Base-by-base conservation (phyloP, 2,113 vertebrate genomes). In the Protomyctophum bolini region DNA sequence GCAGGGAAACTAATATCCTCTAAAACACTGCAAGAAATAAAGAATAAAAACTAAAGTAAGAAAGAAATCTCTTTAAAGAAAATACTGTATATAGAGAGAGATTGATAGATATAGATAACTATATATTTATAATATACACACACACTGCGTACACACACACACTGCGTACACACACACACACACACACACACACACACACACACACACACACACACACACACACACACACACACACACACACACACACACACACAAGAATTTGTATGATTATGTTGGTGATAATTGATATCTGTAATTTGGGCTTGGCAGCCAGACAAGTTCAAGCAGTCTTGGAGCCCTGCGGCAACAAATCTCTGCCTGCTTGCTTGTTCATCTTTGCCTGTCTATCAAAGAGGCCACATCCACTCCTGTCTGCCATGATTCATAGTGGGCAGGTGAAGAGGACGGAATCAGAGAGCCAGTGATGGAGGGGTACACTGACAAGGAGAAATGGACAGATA, bases 1-100 rank as follows among this genome's bases (percentile, higher is more conserved):
- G 75, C 58, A 8, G 52, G 69, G 46, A 80, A 80, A 80, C 83
- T 80, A 86, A 88, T 86, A 57, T 72, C 77, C 66, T 86, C 84
- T 71, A 77, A 90, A 91, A 91, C 77, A 86, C 33, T 41, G 33
- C 0, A 21, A 21, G 33, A 41, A 41, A 41, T 21, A 21, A 41
- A 41, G 33, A 41, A 41, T 52, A 2, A 52, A 2, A 12, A 52
- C 8, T 2, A 51, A 51, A 51, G 8, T 2, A 51, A 10, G 8
- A 51, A 51, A 52, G 1, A 10, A 4, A 52, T 52, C 21, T 21
- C 21, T 1, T 21, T 21, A 21, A 21, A 21, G 2, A 21, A 21
- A 21, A 21, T 21, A 21, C n/a, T 21, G 2, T 21, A 21, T 52
- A 41, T 52, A 52, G 4, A 10, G 3, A 52, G 2, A 52, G 2